Evolutionary conservation across 2,113 vertebrate genomes (phyloP).

Genomic region (Anolis sagrei): DNA sequence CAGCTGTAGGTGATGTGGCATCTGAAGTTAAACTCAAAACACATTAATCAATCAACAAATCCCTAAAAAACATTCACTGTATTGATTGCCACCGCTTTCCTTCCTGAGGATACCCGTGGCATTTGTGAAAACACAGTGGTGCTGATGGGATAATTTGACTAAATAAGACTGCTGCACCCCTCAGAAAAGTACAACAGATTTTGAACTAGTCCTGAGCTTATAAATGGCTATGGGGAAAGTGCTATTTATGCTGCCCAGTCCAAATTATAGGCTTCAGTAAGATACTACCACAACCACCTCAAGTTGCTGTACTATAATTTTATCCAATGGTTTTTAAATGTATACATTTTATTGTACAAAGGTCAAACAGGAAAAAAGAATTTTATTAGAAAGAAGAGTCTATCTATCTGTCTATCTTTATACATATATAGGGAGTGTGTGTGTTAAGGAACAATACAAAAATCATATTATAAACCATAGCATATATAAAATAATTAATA

Average conservation of each 20-base stretch:
- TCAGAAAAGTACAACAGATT: constrained; percentile 41
- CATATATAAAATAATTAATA: background rate
- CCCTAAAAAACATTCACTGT: constrained; percentile 59
- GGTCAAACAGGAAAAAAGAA: background rate
- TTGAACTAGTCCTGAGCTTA: background rate
- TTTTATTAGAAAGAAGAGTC: background rate
- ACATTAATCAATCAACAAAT: constrained; percentile 73
- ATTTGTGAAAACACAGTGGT: constrained; percentile 34
- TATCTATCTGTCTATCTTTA: too few species aligned
- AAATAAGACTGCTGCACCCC: constrained; percentile 62
- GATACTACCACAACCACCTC: background rate
- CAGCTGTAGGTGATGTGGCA: constrained; percentile 63
- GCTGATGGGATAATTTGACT: constrained; percentile 55
- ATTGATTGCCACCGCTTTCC: constrained; percentile 62
- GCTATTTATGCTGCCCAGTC: constrained; percentile 43
- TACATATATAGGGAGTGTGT: background rate
- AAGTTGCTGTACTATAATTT: background rate
- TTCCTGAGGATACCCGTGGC: constrained; percentile 53
- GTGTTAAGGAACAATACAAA: background rate
- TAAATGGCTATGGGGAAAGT: constrained; percentile 36
- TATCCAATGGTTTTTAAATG: background rate
- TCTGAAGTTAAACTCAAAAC: constrained; percentile 53
- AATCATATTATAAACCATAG: background rate
- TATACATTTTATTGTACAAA: background rate
- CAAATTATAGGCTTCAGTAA: background rate